Percentiles rank a stretch among this genome's conserved stretches.
These are phyloP conservation scores for Pygocentrus nattereri DNA, from an alignment of 2,797 vertebrate genomes.

Conservation along the genomic window DNA sequence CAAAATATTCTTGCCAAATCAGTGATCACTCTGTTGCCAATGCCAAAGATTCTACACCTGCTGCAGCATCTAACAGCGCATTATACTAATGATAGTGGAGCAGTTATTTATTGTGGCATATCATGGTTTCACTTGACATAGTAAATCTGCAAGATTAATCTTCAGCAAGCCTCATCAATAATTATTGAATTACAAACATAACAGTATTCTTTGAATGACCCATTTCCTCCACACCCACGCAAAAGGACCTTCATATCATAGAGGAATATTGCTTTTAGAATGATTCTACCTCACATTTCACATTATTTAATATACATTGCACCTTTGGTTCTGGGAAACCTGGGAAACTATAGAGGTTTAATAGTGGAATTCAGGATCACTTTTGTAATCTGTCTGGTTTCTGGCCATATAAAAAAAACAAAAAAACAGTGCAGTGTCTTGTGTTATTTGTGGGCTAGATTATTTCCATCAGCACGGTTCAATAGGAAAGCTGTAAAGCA, in stretches of 20 bases:
- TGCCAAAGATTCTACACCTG: conserved; percentile 75
- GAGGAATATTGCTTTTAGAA: neutral
- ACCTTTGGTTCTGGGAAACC: neutral
- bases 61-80: conserved; percentile 65
- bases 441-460: conserved; percentile 78
- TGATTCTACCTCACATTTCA: conserved; percentile 2
- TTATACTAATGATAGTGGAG: conserved; percentile 60
- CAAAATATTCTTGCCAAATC: conserved; percentile 78
- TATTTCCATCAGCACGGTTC: conserved; percentile 79
- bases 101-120: conserved; percentile 58
- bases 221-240: conserved; percentile 24
- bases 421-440: conserved; percentile 52
- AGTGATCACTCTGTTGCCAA: conserved; percentile 78
- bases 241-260: conserved; percentile 18
- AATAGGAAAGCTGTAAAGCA: conserved; percentile 81
- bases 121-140: conserved; percentile 55
- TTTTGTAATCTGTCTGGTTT: conserved; percentile 34
- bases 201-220: conserved; percentile 47
- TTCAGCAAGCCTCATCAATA: conserved; percentile 46
- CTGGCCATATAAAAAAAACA: neutral
- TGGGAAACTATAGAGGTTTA: conserved; percentile 32
- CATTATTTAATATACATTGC: conserved; percentile 3
- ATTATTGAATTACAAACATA: conserved; percentile 57
- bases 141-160: conserved; percentile 61
- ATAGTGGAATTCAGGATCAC: neutral